These are phyloP conservation scores for Eidolon helvum DNA, from an alignment of 2,113 vertebrate species.

Conservation along the genomic window DNA sequence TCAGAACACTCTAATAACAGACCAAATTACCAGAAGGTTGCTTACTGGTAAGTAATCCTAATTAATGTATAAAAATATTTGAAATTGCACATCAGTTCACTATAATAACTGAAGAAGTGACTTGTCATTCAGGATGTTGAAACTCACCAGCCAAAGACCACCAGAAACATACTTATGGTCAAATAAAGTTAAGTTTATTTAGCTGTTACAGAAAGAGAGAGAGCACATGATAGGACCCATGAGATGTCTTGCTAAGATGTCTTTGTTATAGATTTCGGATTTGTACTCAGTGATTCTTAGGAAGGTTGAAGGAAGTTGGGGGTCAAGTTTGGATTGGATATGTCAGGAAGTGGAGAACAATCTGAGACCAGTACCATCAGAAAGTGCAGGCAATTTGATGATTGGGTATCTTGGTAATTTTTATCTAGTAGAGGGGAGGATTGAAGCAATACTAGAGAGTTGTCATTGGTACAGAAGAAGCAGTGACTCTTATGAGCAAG, in stretches of 20 bases:
- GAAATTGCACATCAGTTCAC: neutral
- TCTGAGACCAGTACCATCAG: neutral
- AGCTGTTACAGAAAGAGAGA: neutral
- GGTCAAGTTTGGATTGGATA: neutral
- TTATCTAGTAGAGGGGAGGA: neutral
- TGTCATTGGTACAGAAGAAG: neutral
- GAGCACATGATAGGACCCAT: fast-evolving
- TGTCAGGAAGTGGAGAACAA: neutral
- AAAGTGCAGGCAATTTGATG: neutral
- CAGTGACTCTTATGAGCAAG: neutral
- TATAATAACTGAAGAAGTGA: neutral
- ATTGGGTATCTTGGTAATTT: neutral
- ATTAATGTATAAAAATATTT: neutral
- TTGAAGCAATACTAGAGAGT: neutral
- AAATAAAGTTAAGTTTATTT: neutral
- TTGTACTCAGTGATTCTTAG: neutral
- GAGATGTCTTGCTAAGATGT: neutral
- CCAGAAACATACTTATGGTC: neutral
- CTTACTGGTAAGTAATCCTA: neutral
- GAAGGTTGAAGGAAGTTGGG: neutral
- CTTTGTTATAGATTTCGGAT: neutral
- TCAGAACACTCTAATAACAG: neutral
- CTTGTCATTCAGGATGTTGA: neutral
- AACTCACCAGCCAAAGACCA: neutral
- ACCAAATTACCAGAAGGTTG: neutral